Evolutionary conservation across 2,113 vertebrate genomes (phyloP).

Genomic region (Piprites chloris): DNA sequence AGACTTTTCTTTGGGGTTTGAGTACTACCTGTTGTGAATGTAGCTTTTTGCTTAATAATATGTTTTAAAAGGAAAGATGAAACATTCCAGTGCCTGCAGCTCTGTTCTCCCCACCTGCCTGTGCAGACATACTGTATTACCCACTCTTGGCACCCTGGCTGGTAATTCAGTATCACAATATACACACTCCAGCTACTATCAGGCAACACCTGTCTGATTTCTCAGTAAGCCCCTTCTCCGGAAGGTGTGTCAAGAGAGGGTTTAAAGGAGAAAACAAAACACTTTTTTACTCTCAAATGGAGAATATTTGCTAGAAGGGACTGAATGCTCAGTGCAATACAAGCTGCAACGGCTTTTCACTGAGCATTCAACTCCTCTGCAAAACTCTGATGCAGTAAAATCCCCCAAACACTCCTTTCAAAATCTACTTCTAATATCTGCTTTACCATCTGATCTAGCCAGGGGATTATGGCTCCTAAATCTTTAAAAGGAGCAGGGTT

Average conservation of each 20-base stretch:
- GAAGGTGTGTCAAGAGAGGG: constrained; percentile 43
- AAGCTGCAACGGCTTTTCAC: neutral
- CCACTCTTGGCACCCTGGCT: constrained; percentile 76
- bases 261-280: neutral
- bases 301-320: neutral
- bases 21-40: constrained; percentile 56
- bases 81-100: constrained; percentile 74
- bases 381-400: neutral
- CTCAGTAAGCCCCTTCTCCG: constrained; percentile 17
- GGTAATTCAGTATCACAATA: constrained; percentile 69
- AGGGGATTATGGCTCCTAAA: neutral
- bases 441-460: neutral
- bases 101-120: constrained; percentile 77
- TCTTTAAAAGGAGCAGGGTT: constrained; percentile 31
- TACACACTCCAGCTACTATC: constrained; percentile 55
- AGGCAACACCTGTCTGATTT: constrained; percentile 71
- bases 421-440: neutral
- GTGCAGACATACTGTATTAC: constrained; percentile 78
- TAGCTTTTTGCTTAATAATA: constrained; percentile 81
- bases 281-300: neutral
- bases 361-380: neutral
- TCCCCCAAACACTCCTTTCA: neutral
- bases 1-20: neutral
- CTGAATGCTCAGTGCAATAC: neutral
- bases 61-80: constrained; percentile 62